Base-by-base conservation (phyloP, 2,888 invertebrate genomes). In the Villa cingulata region DNA sequence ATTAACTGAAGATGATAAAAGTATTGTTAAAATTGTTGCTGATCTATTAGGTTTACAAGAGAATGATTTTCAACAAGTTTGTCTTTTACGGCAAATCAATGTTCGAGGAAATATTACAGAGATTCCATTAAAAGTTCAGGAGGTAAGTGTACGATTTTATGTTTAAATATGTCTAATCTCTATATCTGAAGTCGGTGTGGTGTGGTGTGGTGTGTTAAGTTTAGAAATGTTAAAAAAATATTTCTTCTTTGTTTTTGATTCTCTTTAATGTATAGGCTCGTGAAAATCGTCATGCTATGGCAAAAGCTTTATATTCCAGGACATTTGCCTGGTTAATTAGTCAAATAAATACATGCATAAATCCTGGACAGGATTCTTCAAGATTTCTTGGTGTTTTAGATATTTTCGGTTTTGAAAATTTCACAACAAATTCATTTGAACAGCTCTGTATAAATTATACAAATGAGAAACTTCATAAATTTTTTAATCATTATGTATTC, bases 401-500 rank as follows among this genome's bases (percentile, higher is more conserved):
- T 66, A 92, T 92, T 57, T 92, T 92, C 64, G 92, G 91, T 48
- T 92, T 92, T 66, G 92, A 92, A 71, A 91, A 92, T 72, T 92
- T 92, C 67, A 74, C 80, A 4, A 74, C 78, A n/a, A 92, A 92
- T 67, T 90, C 90, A 2, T 84, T 92, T 57, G 92, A 92, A 64
- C 92, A 92, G 62, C 76, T 91, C 14, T 91, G 91, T 65, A 92
- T 92, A 54, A 92, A 92, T 70, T 92, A 90, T 69, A 89, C 91
- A 0, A 92, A 92, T 63, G 91, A 92, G 67, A 92, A 92, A 65
- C 74, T 92, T 34, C 92, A 92, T 65, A 89, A 89, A 72, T 92
- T 94, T 73, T 95, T 95, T 71, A 94, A 94, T 71, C 91, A 94
- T 64, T 92, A 94, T 62, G 92, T 95, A 23, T 94, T 95, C 62